Percentiles rank a stretch among this genome's conserved stretches.
These are phyloP conservation scores for Tetropium fuscum DNA, from an alignment of 2,888 invertebrate species.

Conservation along the genomic window DNA sequence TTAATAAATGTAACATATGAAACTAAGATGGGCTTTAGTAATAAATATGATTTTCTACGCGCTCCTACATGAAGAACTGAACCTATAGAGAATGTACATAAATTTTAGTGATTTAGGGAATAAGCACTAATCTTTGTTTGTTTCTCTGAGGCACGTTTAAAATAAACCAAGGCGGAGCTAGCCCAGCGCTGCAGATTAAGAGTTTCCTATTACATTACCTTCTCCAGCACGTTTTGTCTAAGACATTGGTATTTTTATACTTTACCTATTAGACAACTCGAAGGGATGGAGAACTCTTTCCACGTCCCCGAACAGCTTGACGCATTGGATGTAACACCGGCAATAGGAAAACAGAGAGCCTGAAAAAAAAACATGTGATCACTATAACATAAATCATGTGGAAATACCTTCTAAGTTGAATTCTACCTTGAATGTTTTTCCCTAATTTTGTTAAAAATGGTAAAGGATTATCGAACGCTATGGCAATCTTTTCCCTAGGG, in stretches of 20 bases:
- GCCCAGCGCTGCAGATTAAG: slow-evolving; percentile 22
- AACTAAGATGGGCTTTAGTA: too few species aligned
- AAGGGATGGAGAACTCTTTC: slow-evolving; percentile 73
- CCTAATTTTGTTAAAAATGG: too few species aligned
- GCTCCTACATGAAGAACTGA: too few species aligned
- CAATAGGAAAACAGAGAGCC: slow-evolving; percentile 67
- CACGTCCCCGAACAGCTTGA: slow-evolving; percentile 76
- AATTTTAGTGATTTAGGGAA: slow-evolving; percentile 40
- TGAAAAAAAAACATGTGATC: slow-evolving; percentile 55
- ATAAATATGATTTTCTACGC: too few species aligned
- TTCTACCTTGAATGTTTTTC: too few species aligned
- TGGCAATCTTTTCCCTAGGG: too few species aligned
- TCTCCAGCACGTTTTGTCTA: slow-evolving; percentile 35
- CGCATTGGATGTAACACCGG: slow-evolving; percentile 70
- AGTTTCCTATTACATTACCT: slow-evolving; percentile 38
- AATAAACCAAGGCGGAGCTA: slow-evolving; percentile 41
- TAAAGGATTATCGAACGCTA: too few species aligned
- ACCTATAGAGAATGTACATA: slow-evolving; percentile 41
- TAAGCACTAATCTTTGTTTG: slow-evolving; percentile 44
- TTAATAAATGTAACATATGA: background rate
- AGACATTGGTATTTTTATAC: slow-evolving; percentile 36
- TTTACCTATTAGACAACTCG: slow-evolving; percentile 73
- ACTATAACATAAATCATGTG: slow-evolving; percentile 27
- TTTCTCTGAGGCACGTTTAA: slow-evolving; percentile 47
- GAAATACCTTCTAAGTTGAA: too few species aligned